Evolutionary conservation across 2,797 vertebrate species (phyloP).

Genomic region (Pseudochirops corinnae): DNA sequence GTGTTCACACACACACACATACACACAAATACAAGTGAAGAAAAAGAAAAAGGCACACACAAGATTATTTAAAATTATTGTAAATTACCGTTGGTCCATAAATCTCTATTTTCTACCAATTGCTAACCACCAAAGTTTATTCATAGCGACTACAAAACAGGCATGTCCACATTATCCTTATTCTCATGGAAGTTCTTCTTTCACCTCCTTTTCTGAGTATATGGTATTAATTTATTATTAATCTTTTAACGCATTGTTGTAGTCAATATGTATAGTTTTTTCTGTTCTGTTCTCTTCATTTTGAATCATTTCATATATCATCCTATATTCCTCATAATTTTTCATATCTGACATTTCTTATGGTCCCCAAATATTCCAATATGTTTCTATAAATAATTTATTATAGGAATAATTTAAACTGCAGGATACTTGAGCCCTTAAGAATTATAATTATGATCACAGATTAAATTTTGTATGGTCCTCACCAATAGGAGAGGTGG

Average conservation of each 20-base stretch:
- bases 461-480: conserved; percentile 34
- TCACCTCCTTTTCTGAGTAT: not conserved
- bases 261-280: not conserved
- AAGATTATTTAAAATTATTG: not conserved
- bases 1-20: not conserved
- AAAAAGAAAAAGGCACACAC: not conserved
- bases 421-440: conserved; percentile 19
- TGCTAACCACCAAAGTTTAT: not conserved
- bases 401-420: not conserved
- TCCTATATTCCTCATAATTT: not conserved
- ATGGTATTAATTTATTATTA: not conserved
- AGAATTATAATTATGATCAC: conserved; percentile 7
- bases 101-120: not conserved
- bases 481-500: conserved; percentile 41
- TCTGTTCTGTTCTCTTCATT: not conserved
- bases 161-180: not conserved
- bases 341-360: not conserved
- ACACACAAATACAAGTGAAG: not conserved
- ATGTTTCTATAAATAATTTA: not conserved
- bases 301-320: not conserved
- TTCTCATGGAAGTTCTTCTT: not conserved
- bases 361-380: not conserved
- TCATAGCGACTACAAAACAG: not conserved
- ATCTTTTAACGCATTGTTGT: not conserved
- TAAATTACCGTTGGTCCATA: not conserved